phyloP scores from a whole-genome alignment of 1,140 invertebrate genomes.

The Lysiphlebus fabarum region DNA sequence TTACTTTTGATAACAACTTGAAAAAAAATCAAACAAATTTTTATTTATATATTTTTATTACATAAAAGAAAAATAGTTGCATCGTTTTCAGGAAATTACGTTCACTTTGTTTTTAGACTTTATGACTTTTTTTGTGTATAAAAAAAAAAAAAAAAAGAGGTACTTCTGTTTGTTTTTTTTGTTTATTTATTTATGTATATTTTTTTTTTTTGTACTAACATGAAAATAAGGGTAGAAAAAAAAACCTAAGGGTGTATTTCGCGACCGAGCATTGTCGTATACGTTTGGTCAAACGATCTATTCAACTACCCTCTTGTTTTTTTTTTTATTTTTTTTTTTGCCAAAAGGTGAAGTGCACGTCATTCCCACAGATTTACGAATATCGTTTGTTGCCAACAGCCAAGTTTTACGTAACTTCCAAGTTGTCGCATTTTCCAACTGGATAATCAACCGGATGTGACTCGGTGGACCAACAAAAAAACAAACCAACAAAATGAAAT shows the following conservation, averaged over 20 bases:
- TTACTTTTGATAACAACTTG: no score
- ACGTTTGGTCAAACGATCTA: constrained; percentile 46
- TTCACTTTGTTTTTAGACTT: no score
- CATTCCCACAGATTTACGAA: constrained; percentile 7
- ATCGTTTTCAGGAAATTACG: no score
- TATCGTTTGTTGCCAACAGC: constrained; percentile 4
- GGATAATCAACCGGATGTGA: background rate
- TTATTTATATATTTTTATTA: no score
- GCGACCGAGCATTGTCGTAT: constrained; percentile 41
- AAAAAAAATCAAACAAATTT: no score
- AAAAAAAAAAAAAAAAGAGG: no score
- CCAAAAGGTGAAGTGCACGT: background rate
- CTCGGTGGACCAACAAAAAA: background rate
- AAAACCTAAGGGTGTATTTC: constrained; percentile 36
- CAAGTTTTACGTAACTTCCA: background rate
- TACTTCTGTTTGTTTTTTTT: no score
- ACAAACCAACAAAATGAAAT: no score
- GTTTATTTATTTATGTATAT: no score
- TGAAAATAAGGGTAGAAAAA: background rate
- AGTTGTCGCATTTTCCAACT: constrained; percentile 1
- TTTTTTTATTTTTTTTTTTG: background rate
- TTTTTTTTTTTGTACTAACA: no score
- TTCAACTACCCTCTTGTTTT: constrained; percentile 20
- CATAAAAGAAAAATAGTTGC: no score
- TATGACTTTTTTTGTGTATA: no score